Evolutionary conservation across 1,140 invertebrate genomes (phyloP).

Genomic region (Diprion similis): DNA sequence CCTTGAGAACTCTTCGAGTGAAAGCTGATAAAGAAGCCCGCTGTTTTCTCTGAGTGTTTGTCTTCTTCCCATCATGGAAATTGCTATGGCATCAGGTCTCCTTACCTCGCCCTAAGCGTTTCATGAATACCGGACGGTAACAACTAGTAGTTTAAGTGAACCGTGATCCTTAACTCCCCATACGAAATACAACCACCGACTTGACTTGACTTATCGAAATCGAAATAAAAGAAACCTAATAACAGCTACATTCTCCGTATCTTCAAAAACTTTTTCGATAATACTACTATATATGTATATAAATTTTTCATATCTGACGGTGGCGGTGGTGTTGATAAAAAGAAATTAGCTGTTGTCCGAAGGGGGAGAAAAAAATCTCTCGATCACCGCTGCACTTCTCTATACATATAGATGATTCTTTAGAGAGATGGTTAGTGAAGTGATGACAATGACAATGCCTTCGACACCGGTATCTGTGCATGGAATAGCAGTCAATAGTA

Average conservation of each 20-base stretch:
- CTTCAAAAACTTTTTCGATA: too few relatives aligned
- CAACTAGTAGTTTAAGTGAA: background rate
- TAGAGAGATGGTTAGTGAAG: constrained; percentile 27
- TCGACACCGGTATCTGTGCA: constrained; percentile 44
- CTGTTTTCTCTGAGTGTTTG: background rate
- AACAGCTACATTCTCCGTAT: background rate
- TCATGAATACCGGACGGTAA: background rate
- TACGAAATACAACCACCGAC: background rate
- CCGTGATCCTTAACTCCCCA: background rate
- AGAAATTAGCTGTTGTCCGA: background rate
- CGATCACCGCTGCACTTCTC: too few relatives aligned
- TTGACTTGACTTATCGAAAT: background rate
- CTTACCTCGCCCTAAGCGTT: background rate
- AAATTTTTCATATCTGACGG: background rate
- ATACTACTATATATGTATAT: background rate
- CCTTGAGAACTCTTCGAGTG: background rate
- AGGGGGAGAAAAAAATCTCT: too few relatives aligned
- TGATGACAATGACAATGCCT: constrained; percentile 50
- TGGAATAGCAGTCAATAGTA: constrained; percentile 40
- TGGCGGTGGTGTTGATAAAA: background rate
- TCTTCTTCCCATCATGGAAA: background rate
- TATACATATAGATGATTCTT: background rate
- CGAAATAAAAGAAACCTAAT: background rate
- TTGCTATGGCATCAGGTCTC: background rate
- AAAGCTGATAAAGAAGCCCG: background rate